Evolutionary conservation across 2,888 invertebrate species (phyloP), one percentile per base, ranked within the genome.

Genomic region (Frankliniella fusca): DNA sequence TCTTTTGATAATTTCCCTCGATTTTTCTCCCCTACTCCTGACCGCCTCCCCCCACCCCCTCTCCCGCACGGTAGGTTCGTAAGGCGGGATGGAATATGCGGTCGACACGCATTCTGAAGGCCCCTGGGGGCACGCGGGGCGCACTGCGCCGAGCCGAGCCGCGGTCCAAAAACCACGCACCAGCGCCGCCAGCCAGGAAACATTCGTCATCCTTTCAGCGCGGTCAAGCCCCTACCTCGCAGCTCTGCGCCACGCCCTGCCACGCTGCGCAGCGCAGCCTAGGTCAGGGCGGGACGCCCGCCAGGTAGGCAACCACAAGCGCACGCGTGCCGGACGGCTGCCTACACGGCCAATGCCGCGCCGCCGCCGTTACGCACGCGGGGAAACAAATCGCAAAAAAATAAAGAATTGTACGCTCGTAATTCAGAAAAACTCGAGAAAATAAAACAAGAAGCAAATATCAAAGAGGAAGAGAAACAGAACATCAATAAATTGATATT

Each of bases 121-220:
- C 54, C 15, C 54, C 15, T 8, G 15, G 54, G 15, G 54, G 54
- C 54, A 54, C 54, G 54, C 54, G 38, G 38, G 38, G 38, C 38
- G 38, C 38, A 38, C 38, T 38, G 38, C 38, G 38, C 38, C 38
- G 38, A 38, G 38, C 38, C 38, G 38, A 38, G 38, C 38, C 38
- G 38, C 38, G 38, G 38, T 38, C 38, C 38, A 38, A 38, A 38
- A 38, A 61, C 61, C 61, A 61, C 18, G 38, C 38, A 38, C 38
- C 38, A 38, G 38, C 38, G 70, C 70, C 70, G 8, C n/a, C 70
- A 76, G 70, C 11, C 23, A 27, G 27, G 27, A 23, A 76, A 76
- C 70, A 76, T 76, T 76, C 70, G 70, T 76, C 70, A 76, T 76
- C 9, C 70, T 27, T 23, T 76, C 70, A 76, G 27, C 70, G 70